A percentile compares a stretch with the other conserved stretches of the same genome.
Conservation (phyloP, 2,888 invertebrate genomes). For the Hylaea fasciaria region DNA sequence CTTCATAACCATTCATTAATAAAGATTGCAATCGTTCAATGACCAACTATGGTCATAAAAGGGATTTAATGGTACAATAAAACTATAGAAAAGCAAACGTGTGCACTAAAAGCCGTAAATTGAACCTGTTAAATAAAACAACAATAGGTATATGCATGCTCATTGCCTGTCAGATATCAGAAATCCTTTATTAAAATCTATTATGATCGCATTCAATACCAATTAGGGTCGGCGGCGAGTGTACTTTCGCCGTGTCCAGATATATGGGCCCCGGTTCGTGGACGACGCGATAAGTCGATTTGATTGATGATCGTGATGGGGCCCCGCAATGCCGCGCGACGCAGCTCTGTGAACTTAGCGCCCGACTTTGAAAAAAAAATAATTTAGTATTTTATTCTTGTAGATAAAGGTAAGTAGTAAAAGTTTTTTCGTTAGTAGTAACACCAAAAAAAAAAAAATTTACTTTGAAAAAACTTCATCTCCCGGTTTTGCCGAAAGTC, state of each 20-base stretch:
- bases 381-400: too few relatives aligned
- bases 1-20: too few relatives aligned
- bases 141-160: neutral
- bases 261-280: conserved; percentile 45
- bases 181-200: conserved; percentile 31
- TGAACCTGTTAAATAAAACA: neutral
- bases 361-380: too few relatives aligned
- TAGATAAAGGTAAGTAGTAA: too few relatives aligned
- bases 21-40: too few relatives aligned
- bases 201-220: conserved; percentile 41
- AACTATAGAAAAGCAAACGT: too few relatives aligned
- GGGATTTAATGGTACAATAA: too few relatives aligned
- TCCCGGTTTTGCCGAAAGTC: too few relatives aligned
- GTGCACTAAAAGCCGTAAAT: neutral
- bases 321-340: conserved; percentile 4
- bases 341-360: conserved; percentile 13
- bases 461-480: too few relatives aligned
- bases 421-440: too few relatives aligned
- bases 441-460: too few relatives aligned
- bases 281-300: conserved; percentile 67
- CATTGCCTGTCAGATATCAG: conserved; percentile 3
- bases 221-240: conserved; percentile 48
- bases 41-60: too few relatives aligned
- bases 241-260: conserved; percentile 49
- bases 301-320: conserved; percentile 62